Evolutionary conservation across 2,113 vertebrate genomes (phyloP).

Genomic region (Oreocharis arfaki): DNA sequence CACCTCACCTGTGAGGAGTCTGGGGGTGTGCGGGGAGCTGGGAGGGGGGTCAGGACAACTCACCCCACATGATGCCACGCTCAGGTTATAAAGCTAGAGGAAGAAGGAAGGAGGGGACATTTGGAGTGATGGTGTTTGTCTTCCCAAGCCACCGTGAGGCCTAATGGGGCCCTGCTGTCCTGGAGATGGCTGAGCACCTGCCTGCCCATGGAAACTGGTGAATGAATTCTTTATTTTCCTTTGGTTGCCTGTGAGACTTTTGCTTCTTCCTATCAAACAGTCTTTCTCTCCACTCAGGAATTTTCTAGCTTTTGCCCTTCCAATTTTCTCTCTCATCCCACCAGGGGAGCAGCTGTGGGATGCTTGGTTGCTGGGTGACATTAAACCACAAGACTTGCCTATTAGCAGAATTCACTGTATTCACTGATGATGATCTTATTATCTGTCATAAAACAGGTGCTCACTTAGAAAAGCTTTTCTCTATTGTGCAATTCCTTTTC

Average conservation of each 20-base stretch:
- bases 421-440: neutral
- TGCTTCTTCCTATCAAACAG: neutral
- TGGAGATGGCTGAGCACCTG: neutral
- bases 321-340: neutral
- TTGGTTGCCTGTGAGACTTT: neutral
- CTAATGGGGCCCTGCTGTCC: neutral
- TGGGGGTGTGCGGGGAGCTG: neutral
- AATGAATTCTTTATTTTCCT: neutral
- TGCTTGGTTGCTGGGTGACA: neutral
- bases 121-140: neutral
- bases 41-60: neutral
- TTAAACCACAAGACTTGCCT: neutral
- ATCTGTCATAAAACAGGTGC: neutral
- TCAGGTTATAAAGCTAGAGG: neutral
- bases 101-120: neutral
- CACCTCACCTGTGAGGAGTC: accelerated
- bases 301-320: neutral
- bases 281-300: neutral
- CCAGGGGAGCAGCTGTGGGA: neutral
- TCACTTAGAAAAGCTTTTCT: neutral
- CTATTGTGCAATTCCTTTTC: neutral
- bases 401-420: neutral
- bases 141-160: neutral
- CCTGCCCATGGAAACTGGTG: neutral
- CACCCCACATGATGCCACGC: accelerated